phyloP scores from a whole-genome alignment of 2,797 vertebrate genomes.

The Acanthurus leucopareius region DNA sequence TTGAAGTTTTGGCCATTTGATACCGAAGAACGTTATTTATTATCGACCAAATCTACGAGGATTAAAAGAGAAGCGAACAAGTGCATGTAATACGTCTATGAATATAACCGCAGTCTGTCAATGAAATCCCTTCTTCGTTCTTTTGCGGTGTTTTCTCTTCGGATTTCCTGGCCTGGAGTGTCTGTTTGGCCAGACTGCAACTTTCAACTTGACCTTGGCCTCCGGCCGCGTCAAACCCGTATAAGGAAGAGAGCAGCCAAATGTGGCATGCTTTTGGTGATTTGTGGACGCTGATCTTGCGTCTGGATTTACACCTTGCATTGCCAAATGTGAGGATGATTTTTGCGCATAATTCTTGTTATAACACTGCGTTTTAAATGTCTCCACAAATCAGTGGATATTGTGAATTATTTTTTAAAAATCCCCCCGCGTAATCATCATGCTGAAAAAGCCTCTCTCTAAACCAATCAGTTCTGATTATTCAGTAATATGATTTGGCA shows the following conservation, averaged over 20 bases:
- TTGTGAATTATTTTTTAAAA: not conserved
- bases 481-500: not conserved
- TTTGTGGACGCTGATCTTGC: constrained; percentile 25
- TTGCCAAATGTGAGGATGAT: constrained; percentile 1
- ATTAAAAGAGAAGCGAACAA: not conserved
- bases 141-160: constrained; percentile 63
- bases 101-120: not conserved
- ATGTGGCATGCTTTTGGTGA: constrained; percentile 60
- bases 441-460: not conserved
- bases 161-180: constrained; percentile 59
- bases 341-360: not conserved
- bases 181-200: constrained; percentile 87
- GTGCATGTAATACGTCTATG: not conserved
- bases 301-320: not conserved
- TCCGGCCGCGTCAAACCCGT: constrained; percentile 86
- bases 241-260: constrained; percentile 82
- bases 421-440: not conserved
- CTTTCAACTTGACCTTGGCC: constrained; percentile 99
- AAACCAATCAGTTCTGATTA: not conserved
- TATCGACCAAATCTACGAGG: not conserved
- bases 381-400: accelerated
- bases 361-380: not conserved
- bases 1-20: not conserved
- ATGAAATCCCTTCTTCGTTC: constrained; percentile 52
- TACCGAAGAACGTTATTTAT: not conserved